Evolutionary conservation across 1,140 invertebrate genomes (phyloP).

Genomic region (Arctopsyche grandis): DNA sequence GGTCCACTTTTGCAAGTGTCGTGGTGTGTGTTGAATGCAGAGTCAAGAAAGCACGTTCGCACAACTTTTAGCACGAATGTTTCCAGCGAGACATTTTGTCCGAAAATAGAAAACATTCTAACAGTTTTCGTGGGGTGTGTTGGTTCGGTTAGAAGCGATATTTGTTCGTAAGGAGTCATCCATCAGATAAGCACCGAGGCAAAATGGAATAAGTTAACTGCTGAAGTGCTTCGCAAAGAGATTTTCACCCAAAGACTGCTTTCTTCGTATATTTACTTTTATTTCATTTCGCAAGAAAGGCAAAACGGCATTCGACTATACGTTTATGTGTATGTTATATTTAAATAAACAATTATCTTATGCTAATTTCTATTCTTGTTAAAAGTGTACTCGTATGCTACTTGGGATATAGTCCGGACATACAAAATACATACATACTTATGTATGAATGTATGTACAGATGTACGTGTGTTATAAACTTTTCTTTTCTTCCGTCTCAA

Average conservation of each 20-base stretch:
- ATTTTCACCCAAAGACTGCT: not conserved
- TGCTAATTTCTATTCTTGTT: too few relatives aligned
- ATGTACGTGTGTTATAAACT: slow-evolving; percentile 39
- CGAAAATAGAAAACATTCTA: not conserved
- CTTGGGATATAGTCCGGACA: too few relatives aligned
- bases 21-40: too few relatives aligned
- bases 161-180: slow-evolving; percentile 14
- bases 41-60: too few relatives aligned
- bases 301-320: too few relatives aligned
- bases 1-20: too few relatives aligned
- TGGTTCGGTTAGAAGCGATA: not conserved
- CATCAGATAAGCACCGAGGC: slow-evolving; percentile 6
- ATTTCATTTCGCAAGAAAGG: too few relatives aligned
- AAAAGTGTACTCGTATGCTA: too few relatives aligned
- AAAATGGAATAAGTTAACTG: slow-evolving; percentile 26
- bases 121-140: not conserved
- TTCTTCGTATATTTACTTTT: not conserved
- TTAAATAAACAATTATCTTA: too few relatives aligned
- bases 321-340: too few relatives aligned
- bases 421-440: not conserved
- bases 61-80: too few relatives aligned
- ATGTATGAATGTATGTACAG: not conserved
- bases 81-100: not conserved
- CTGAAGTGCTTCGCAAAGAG: slow-evolving; percentile 7
- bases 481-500: slow-evolving; percentile 19